These are phyloP conservation scores for Chaenocephalus aceratus DNA, from an alignment of 2,113 vertebrate genomes.

Conservation along the genomic window DNA sequence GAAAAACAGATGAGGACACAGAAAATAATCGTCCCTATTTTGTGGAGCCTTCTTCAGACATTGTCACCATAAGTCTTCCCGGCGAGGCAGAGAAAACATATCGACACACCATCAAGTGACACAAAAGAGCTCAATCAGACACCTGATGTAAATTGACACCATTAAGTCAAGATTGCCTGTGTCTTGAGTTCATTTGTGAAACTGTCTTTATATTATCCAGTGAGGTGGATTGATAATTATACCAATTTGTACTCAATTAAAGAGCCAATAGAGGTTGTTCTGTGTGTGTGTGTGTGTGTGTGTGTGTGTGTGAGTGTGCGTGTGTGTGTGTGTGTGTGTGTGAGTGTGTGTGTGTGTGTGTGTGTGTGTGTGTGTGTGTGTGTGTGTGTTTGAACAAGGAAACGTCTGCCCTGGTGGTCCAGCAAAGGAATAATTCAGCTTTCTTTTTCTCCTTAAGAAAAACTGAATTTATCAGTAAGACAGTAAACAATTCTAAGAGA, in stretches of 20 bases:
- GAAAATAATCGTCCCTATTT: conserved; percentile 21
- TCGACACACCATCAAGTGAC: conserved; percentile 5
- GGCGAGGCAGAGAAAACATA: conserved; percentile 2
- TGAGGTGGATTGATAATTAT: conserved; percentile 31
- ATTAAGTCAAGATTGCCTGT: conserved; percentile 50
- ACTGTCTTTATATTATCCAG: conserved; percentile 13
- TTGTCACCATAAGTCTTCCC: neutral
- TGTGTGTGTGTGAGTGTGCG: neutral
- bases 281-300: neutral
- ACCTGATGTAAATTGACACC: conserved; percentile 52
- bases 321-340: no score
- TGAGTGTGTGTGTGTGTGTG: neutral
- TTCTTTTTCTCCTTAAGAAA: neutral
- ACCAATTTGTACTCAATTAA: conserved; percentile 32
- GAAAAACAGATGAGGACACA: neutral
- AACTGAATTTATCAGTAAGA: neutral
- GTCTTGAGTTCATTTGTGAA: conserved; percentile 31
- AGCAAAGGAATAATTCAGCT: neutral
- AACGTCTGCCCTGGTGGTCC: conserved; percentile 2
- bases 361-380: neutral
- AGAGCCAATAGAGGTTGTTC: conserved; percentile 18
- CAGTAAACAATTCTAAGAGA: no score
- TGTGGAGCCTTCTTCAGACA: conserved; percentile 23
- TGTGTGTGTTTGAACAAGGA: neutral
- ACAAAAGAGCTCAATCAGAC: conserved; percentile 56